phyloP scores from a whole-genome alignment of 2,888 invertebrate species.

The Drosophila niveifrons region DNA sequence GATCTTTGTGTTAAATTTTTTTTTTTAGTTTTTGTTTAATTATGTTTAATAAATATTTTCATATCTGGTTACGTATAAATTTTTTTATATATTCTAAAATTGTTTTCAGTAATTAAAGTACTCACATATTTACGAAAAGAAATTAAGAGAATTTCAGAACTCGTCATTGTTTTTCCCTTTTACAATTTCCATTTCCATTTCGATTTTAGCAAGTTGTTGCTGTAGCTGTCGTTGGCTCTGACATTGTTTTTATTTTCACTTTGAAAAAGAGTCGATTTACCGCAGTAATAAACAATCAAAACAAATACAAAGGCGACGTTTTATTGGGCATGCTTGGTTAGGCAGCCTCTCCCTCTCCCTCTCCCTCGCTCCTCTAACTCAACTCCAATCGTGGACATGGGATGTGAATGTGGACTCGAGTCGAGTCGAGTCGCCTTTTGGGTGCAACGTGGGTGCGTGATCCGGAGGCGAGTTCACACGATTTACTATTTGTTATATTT shows the following conservation, averaged over 20 bases:
- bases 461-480: constrained; percentile 19
- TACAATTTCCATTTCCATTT: constrained; percentile 40
- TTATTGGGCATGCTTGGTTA: constrained; percentile 77
- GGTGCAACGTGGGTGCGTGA: constrained; percentile 61
- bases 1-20: too few species aligned
- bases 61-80: too few species aligned
- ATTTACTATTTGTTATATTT: constrained; percentile 56
- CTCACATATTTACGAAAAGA: background rate
- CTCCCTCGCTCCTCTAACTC: too few species aligned
- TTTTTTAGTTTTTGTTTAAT: too few species aligned
- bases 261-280: constrained; percentile 55
- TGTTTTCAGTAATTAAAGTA: background rate
- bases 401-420: constrained; percentile 26
- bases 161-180: constrained; percentile 62
- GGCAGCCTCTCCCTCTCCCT: constrained; percentile 34
- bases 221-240: constrained; percentile 17
- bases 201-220: constrained; percentile 10
- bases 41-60: too few species aligned
- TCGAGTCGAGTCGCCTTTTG: constrained; percentile 18
- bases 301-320: constrained; percentile 75
- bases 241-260: constrained; percentile 36
- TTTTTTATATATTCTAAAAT: too few species aligned
- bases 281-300: constrained; percentile 81
- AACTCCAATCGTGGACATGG: background rate
- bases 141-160: constrained; percentile 22